Percentiles rank a stretch among this genome's conserved stretches.
phyloP scores from a whole-genome alignment of 1,140 invertebrate genomes.

The Bombus confusus region DNA sequence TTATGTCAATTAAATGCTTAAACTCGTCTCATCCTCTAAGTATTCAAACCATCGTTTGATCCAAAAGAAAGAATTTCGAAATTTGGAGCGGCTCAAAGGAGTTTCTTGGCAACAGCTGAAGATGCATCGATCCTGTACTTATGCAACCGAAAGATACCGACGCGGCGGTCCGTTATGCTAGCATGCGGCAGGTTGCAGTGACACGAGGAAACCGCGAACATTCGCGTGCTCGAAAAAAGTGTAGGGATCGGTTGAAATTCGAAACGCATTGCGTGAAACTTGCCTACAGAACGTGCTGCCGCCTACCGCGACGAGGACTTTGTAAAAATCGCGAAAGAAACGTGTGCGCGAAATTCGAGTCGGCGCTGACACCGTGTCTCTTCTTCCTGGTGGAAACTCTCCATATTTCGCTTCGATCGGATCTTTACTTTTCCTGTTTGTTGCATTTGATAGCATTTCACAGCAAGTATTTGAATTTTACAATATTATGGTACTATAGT shows the following conservation, averaged over 20 bases:
- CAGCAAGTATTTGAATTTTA: not conserved
- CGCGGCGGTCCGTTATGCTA: constrained; percentile 68
- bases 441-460: not conserved
- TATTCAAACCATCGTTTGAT: not conserved
- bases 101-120: not conserved
- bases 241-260: constrained; percentile 70
- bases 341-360: constrained; percentile 32
- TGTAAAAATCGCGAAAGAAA: constrained; percentile 44
- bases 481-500: not conserved
- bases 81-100: too few relatives aligned
- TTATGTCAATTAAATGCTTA: not conserved
- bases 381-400: not conserved
- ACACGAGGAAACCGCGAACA: constrained; percentile 64
- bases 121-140: constrained; percentile 50
- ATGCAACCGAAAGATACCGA: constrained; percentile 59
- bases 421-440: not conserved
- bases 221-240: constrained; percentile 61
- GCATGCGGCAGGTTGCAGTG: constrained; percentile 64
- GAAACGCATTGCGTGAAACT: constrained; percentile 65
- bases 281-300: constrained; percentile 38
- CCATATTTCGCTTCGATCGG: too few relatives aligned
- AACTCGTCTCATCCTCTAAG: not conserved
- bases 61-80: too few relatives aligned
- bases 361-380: constrained; percentile 5
- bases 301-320: constrained; percentile 27